A percentile compares a stretch with the other conserved stretches of the same genome.
Conservation (phyloP, 1,140 invertebrate species). For the Drosophila nannoptera region DNA sequence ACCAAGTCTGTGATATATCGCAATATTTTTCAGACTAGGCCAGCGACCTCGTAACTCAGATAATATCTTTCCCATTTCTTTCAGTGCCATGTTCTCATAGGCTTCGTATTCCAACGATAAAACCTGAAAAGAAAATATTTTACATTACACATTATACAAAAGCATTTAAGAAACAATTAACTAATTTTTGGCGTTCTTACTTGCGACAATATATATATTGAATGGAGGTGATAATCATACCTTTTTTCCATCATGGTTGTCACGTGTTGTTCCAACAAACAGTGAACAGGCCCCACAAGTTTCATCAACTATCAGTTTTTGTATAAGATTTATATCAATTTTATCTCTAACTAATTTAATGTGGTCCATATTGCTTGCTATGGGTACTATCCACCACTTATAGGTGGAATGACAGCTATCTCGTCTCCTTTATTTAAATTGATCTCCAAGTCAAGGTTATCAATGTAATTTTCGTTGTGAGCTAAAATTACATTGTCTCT, state of each 20-base stretch:
- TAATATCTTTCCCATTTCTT: conserved; percentile 90
- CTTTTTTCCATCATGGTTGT: conserved; percentile 92
- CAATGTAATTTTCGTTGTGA: conserved; percentile 88
- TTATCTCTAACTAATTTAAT: conserved; percentile 85
- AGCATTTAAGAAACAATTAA: no score
- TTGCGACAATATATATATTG: no score
- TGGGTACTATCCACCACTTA: conserved; percentile 87
- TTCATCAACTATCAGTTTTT: conserved; percentile 84
- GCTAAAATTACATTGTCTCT: conserved; percentile 87
- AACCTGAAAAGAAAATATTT: conserved; percentile 81
- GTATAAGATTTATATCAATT: conserved; percentile 85
- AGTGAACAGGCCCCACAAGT: conserved; percentile 92
- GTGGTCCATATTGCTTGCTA: conserved; percentile 80
- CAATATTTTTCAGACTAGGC: conserved; percentile 87
- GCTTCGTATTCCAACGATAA: conserved; percentile 93
- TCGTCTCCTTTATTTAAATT: conserved; percentile 84
- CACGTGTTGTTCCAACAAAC: conserved; percentile 94
- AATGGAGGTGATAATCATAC: conserved; percentile 76
- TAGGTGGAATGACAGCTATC: conserved; percentile 91
- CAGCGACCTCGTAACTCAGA: conserved; percentile 85
- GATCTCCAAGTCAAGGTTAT: conserved; percentile 80
- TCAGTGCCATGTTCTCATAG: conserved; percentile 94
- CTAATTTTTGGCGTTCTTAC: no score
- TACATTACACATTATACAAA: background rate
- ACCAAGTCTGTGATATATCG: conserved; percentile 90